These are phyloP conservation scores for Hermetia illucens DNA, from an alignment of 1,140 invertebrate genomes.

Conservation along the genomic window DNA sequence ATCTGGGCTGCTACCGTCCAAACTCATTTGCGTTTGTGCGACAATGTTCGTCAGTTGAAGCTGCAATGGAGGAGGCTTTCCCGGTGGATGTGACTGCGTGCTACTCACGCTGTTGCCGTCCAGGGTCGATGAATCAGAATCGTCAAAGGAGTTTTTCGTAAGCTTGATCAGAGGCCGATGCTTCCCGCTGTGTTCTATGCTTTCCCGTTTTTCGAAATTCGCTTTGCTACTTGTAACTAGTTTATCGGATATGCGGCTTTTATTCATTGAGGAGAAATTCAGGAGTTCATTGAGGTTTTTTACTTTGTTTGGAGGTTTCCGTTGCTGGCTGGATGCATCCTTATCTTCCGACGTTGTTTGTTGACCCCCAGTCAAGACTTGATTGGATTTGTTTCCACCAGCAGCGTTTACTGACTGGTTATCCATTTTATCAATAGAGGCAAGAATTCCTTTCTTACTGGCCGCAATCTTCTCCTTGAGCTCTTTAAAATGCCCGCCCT, in stretches of 20 bases:
- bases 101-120: constrained; percentile 25
- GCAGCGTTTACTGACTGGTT: constrained; percentile 17
- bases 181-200: constrained; percentile 21
- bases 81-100: constrained; percentile 12
- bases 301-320: constrained; percentile 35
- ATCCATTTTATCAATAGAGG: constrained; percentile 10
- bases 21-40: constrained; percentile 9
- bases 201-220: constrained; percentile 24
- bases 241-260: constrained; percentile 23
- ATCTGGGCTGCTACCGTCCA: constrained; percentile 52
- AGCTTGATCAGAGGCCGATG: constrained; percentile 31
- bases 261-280: constrained; percentile 54
- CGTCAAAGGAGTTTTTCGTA: constrained; percentile 33
- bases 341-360: too few relatives aligned
- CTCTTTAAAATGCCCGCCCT: constrained; percentile 35
- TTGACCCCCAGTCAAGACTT: constrained; percentile 4
- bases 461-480: constrained; percentile 35
- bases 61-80: constrained; percentile 19
- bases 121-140: constrained; percentile 32
- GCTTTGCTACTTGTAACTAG: background rate
- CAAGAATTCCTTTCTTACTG: constrained; percentile 20
- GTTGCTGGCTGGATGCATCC: too few relatives aligned
- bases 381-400: constrained; percentile 12
- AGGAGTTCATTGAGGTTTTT: constrained; percentile 75
- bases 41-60: constrained; percentile 13